phyloP scores from a whole-genome alignment of 2,888 invertebrate species.

The Stenodema calcarata region DNA sequence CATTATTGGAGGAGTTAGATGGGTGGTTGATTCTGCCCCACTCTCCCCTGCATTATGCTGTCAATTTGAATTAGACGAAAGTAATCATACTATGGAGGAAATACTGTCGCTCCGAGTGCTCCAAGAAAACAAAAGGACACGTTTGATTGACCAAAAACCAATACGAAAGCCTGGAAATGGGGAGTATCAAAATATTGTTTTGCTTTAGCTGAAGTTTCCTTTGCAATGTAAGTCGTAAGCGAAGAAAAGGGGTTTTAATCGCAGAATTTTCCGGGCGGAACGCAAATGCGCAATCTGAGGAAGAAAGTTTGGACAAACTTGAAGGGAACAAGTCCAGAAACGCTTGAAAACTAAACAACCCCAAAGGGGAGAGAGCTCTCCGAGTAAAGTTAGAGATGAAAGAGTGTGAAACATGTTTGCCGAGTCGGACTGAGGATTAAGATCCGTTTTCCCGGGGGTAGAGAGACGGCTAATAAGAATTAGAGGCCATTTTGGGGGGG shows the following conservation, averaged over 20 bases:
- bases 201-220: not conserved
- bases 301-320: not conserved
- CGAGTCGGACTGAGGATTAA: not conserved
- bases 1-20: too few species aligned
- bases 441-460: not conserved
- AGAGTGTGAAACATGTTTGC: conserved; percentile 45
- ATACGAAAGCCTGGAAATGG: not conserved
- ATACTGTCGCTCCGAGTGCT: too few species aligned
- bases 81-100: too few species aligned
- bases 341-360: not conserved
- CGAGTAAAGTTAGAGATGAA: conserved; percentile 7
- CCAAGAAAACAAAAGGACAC: too few species aligned
- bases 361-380: not conserved
- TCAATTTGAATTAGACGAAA: too few species aligned
- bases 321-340: not conserved
- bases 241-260: not conserved
- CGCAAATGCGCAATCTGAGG: not conserved
- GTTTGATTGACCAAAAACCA: not conserved
- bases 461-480: conserved; percentile 36
- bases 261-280: not conserved
- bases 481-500: conserved; percentile 15
- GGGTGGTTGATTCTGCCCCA: too few species aligned
- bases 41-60: too few species aligned
- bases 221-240: not conserved
- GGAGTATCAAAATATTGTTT: not conserved